A percentile compares a stretch with the other conserved stretches of the same genome.
phyloP scores from a whole-genome alignment of 2,797 vertebrate genomes.

The Urosaurus nigricauda region DNA sequence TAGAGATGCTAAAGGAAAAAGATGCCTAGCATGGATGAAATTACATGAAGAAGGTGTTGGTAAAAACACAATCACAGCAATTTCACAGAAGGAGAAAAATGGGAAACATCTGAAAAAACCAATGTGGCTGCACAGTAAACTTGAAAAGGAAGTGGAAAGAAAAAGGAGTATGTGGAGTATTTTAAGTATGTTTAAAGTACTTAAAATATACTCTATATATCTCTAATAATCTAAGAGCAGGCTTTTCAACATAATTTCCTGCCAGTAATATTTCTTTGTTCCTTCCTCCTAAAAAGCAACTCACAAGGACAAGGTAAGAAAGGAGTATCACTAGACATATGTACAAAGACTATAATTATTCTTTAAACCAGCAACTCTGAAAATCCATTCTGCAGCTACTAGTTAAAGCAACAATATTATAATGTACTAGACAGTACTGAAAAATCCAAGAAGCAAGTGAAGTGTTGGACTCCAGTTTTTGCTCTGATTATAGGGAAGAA shows the following conservation, averaged over 20 bases:
- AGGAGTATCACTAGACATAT: not conserved
- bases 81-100: no score
- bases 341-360: not conserved
- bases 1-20: no score
- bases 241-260: not conserved
- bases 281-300: not conserved
- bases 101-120: no score
- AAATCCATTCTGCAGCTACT: not conserved
- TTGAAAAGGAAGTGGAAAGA: no score
- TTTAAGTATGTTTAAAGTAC: no score
- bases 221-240: not conserved
- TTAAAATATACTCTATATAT: not conserved
- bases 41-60: no score
- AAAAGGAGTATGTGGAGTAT: no score
- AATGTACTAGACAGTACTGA: no score
- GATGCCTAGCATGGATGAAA: no score
- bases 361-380: not conserved
- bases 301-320: not conserved
- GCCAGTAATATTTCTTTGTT: not conserved
- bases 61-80: no score
- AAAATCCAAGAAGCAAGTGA: not conserved
- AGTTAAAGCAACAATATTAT: not conserved
- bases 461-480: no score
- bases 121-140: no score
- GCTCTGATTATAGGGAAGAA: not conserved